Evolutionary conservation across 1,140 invertebrate genomes (phyloP), one percentile per base, ranked within the genome.

Genomic region (Drosophila tsacasi): DNA sequence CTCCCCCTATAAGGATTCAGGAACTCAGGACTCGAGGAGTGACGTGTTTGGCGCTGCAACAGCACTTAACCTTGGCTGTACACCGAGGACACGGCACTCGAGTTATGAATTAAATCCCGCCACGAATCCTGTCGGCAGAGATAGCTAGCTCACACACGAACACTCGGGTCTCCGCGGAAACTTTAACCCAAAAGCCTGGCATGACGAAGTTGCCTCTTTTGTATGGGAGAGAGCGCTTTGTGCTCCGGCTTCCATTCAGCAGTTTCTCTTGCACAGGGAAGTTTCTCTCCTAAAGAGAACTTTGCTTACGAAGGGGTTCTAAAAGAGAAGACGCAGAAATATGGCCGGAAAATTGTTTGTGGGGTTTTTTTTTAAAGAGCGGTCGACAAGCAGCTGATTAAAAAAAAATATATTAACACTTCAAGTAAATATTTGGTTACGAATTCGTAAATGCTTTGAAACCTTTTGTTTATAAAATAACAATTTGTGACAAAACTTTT

Each of bases 51-150:
- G n/a, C 57, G 42, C 44, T 71, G 79, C 79, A 54, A 66, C 83
- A 66, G 65, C 81, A 81, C 85, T 89, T 89, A 89, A 89, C 85
- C 85, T 89, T 89, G 85, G 85, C 81, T 90, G 68, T 81, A 76
- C 71, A 84, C 78, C 85, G 85, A 89, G 85, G 85, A 90, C 81
- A 89, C 85, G 79, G 69, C 81, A 82, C 85, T 89, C 80, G 74
- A 89, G 85, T 79, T 84, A 89, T 89, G 85, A 89, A 90, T 89
- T 89, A 84, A 89, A 84, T 84, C 85, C 85, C 76, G 66, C 63
- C 71, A 84, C 82, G 69, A 86, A 55, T 76, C 54, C 83, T 52
- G 76, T 50, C 75, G 55, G 66, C 61, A 71, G 63, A 77, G 63
- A 77, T 68, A 77, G 66, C 46, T 65, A 50, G 21, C 58, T 46